Conservation (phyloP, 2,797 vertebrate species). For the Falco naumanni region DNA sequence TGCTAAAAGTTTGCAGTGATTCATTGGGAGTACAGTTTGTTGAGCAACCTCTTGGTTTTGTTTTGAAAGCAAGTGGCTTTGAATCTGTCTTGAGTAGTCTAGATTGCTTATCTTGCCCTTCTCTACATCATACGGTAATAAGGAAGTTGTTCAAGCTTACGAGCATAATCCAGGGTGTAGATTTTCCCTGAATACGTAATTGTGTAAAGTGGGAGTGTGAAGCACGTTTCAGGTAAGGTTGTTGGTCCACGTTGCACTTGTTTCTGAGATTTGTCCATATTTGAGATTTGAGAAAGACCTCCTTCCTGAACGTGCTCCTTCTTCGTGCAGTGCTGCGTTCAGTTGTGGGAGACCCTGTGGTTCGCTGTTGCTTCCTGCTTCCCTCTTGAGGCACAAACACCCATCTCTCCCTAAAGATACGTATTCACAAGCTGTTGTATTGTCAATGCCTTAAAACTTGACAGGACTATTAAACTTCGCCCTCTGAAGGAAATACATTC, state of each 20-base stretch:
- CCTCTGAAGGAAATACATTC: not conserved
- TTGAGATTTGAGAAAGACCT: not conserved
- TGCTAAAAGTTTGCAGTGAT: constrained; percentile 33
- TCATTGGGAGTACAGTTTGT: constrained; percentile 12
- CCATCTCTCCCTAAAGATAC: not conserved
- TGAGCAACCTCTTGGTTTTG: constrained; percentile 33
- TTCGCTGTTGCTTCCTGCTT: not conserved
- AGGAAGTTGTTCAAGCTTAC: constrained; percentile 19
- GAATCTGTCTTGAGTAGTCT: not conserved
- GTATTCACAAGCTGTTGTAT: not conserved
- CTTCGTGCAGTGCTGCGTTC: not conserved
- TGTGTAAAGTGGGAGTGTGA: not conserved
- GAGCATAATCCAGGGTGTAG: not conserved
- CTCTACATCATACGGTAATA: not conserved
- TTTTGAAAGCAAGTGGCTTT: constrained; percentile 45
- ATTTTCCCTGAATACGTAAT: not conserved
- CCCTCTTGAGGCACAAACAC: not conserved
- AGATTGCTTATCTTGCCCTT: constrained; percentile 24
- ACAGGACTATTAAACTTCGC: not conserved
- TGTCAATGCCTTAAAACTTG: not conserved
- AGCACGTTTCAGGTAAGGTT: not conserved
- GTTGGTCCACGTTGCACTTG: not conserved
- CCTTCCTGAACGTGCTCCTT: not conserved
- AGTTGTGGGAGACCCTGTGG: not conserved
- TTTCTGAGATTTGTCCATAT: not conserved